phyloP scores from a whole-genome alignment of 2,888 invertebrate species.

The Limnephilus lunatus region DNA sequence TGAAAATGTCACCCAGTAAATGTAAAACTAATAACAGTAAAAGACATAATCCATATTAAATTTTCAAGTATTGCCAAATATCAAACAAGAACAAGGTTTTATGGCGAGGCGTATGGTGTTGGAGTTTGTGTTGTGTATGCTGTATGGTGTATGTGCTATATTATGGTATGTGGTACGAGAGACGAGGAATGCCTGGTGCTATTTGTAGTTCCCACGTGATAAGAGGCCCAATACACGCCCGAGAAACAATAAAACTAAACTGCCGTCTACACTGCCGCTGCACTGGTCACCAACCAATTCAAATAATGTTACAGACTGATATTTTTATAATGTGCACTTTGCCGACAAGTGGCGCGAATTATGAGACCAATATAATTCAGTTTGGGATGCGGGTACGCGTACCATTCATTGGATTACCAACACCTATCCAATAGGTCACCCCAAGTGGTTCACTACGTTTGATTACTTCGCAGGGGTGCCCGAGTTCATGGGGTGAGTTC shows the following conservation, averaged over 20 bases:
- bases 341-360: not conserved
- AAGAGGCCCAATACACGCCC: conserved; percentile 60
- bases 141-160: not conserved
- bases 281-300: conserved; percentile 23
- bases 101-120: not conserved
- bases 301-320: not conserved
- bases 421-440: too few relatives aligned
- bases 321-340: not conserved
- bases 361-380: not conserved
- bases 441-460: too few relatives aligned
- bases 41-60: not conserved
- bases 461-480: too few relatives aligned
- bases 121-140: not conserved
- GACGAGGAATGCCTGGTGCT: conserved; percentile 53
- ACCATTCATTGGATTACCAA: too few relatives aligned
- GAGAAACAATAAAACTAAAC: conserved; percentile 61
- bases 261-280: not conserved
- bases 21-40: not conserved
- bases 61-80: not conserved
- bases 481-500: too few relatives aligned
- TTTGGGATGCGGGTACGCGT: too few relatives aligned
- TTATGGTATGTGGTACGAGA: conserved; percentile 16
- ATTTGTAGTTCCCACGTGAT: conserved; percentile 66
- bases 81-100: not conserved
- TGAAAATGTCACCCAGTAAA: not conserved